Percentiles rank a stretch among this genome's conserved stretches.
phyloP scores from a whole-genome alignment of 2,113 vertebrate genomes.

The Oreochromis aureus region DNA sequence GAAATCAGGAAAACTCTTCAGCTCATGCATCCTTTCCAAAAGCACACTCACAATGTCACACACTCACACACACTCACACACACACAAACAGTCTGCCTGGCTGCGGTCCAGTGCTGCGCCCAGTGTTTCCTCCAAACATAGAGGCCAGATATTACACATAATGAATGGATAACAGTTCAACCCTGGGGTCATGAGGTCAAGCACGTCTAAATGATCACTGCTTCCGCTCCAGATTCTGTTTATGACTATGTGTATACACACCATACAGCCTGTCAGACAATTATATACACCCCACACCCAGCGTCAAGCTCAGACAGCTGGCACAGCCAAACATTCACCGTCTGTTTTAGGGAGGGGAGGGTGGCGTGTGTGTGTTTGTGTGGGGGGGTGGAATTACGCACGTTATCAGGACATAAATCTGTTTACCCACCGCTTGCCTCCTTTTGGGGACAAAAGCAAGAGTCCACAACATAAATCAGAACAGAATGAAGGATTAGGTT shows the following conservation, averaged over 20 bases:
- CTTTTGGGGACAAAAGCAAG: background rate
- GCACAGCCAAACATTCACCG: constrained; percentile 60
- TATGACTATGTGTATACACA: constrained; percentile 63
- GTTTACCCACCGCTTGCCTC: background rate
- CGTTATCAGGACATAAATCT: background rate
- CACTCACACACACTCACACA: background rate
- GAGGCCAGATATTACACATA: constrained; percentile 20
- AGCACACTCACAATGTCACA: background rate
- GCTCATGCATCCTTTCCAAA: background rate
- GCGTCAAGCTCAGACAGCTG: constrained; percentile 56
- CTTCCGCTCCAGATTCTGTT: constrained; percentile 63
- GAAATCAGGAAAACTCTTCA: background rate
- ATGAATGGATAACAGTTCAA: constrained; percentile 37
- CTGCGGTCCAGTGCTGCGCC: background rate
- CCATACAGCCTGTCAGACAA: constrained; percentile 43
- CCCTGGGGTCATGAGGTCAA: constrained; percentile 32
- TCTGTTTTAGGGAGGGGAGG: background rate
- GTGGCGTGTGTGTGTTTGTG: background rate
- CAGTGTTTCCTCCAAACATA: background rate
- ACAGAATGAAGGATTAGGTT: background rate
- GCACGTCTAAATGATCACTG: constrained; percentile 59
- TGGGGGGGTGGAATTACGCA: background rate
- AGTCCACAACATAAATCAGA: background rate
- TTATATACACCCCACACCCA: constrained; percentile 63
- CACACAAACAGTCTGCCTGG: background rate